Conservation (phyloP, 2,797 vertebrate species). For the Megaceryle alcyon region DNA sequence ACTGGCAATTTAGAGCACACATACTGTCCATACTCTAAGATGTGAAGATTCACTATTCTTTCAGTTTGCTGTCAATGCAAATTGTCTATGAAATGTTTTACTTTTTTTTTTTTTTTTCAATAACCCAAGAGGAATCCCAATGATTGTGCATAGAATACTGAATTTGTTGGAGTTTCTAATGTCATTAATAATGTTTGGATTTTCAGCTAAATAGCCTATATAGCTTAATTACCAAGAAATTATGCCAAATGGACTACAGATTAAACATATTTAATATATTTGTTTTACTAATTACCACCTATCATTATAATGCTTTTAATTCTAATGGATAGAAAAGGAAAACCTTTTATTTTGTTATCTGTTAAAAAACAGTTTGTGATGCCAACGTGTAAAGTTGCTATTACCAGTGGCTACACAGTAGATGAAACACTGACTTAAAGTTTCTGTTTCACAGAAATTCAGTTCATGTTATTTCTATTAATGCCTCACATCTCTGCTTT, state of each 20-base stretch:
- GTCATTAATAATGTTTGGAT: constrained; percentile 51
- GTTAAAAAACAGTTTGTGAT: not conserved
- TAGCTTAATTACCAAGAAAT: constrained; percentile 41
- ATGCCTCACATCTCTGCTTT: not conserved
- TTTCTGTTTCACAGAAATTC: not conserved
- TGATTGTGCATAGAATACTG: not conserved
- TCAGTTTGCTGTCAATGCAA: not conserved
- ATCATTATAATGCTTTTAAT: constrained; percentile 21
- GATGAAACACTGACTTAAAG: not conserved
- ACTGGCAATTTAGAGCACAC: not conserved
- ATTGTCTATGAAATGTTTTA: not conserved
- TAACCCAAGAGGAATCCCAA: not conserved
- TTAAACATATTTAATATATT: constrained; percentile 55
- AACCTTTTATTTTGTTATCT: not conserved
- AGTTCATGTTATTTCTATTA: not conserved
- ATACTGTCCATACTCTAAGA: not conserved
- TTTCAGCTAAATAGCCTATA: constrained; percentile 46
- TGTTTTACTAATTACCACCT: constrained; percentile 57
- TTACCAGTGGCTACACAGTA: not conserved
- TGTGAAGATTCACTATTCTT: not conserved
- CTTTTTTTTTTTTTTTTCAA: not conserved
- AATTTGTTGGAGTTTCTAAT: not conserved
- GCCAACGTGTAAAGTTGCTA: not conserved
- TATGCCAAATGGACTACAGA: constrained; percentile 28
- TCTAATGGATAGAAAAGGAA: not conserved